Evolutionary conservation across 2,797 vertebrate species (phyloP).

Genomic region (Anabacerthia variegaticeps): DNA sequence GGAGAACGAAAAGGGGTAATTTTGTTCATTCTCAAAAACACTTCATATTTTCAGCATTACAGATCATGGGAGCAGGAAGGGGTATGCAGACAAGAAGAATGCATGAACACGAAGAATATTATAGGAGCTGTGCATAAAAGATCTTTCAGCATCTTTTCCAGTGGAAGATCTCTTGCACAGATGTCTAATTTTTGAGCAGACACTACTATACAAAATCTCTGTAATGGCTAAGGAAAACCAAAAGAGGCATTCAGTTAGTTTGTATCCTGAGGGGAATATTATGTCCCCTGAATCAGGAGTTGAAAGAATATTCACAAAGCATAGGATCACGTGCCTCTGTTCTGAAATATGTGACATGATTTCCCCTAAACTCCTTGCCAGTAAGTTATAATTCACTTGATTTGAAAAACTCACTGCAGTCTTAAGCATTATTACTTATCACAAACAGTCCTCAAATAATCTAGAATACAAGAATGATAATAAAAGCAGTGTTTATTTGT

Average conservation of each 20-base stretch:
- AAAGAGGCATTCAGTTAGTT: not conserved
- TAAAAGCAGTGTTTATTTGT: not conserved
- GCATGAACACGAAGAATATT: not conserved
- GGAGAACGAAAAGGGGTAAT: not conserved
- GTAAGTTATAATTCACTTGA: not conserved
- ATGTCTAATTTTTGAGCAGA: not conserved
- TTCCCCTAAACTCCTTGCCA: not conserved
- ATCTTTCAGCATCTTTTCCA: not conserved
- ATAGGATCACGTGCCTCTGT: not conserved
- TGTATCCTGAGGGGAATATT: not conserved
- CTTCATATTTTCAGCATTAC: not conserved
- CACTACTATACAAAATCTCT: not conserved
- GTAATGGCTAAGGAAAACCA: not conserved
- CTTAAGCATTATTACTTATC: not conserved
- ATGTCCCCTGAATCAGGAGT: not conserved
- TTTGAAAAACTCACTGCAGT: not conserved
- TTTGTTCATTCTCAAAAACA: not conserved
- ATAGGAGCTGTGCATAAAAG: not conserved
- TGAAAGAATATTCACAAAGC: not conserved
- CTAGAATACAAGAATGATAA: not conserved
- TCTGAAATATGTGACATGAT: not conserved
- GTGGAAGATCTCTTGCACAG: not conserved
- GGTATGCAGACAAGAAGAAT: not conserved
- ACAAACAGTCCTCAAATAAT: not conserved
- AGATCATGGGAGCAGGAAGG: accelerated